phyloP scores from a whole-genome alignment of 1,140 invertebrate species.

The Coptotermes formosanus region DNA sequence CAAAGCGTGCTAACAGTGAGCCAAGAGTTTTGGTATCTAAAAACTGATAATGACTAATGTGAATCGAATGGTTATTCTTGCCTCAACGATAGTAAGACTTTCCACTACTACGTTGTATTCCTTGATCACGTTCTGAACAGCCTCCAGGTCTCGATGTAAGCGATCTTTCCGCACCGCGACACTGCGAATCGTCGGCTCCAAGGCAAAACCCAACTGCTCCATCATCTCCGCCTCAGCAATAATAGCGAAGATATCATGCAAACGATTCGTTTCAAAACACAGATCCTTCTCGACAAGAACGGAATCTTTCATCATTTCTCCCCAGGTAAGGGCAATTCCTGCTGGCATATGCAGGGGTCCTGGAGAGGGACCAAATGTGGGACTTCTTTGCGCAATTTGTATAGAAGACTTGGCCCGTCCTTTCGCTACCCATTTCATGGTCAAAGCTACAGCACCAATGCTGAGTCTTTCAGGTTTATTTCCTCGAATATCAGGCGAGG shows the following conservation, averaged over 20 bases:
- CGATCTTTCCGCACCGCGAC: slow-evolving; percentile 67
- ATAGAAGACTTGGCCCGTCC: not conserved
- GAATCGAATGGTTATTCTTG: not conserved
- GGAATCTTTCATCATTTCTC: slow-evolving; percentile 54
- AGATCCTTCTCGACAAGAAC: slow-evolving; percentile 64
- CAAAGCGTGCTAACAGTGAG: too few species aligned
- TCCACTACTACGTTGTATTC: slow-evolving; percentile 60
- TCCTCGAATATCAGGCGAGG: not conserved
- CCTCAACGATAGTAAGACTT: slow-evolving; percentile 61
- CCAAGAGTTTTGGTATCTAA: too few species aligned
- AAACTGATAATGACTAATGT: too few species aligned
- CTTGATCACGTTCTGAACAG: slow-evolving; percentile 55
- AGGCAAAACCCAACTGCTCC: slow-evolving; percentile 68
- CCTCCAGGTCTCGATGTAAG: slow-evolving; percentile 62
- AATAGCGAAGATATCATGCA: slow-evolving; percentile 64
- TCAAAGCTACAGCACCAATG: slow-evolving; percentile 38
- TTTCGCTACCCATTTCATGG: slow-evolving; percentile 46
- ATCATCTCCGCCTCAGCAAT: slow-evolving; percentile 74
- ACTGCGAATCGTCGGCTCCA: slow-evolving; percentile 66
- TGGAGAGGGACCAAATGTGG: not conserved
- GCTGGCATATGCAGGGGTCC: not conserved
- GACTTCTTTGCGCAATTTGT: not conserved
- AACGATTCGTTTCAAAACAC: slow-evolving; percentile 64
- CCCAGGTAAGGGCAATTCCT: slow-evolving; percentile 53
- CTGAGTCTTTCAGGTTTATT: not conserved